Base-by-base conservation (phyloP, 2,113 vertebrate species). In the Zosterops hypoxanthus region DNA sequence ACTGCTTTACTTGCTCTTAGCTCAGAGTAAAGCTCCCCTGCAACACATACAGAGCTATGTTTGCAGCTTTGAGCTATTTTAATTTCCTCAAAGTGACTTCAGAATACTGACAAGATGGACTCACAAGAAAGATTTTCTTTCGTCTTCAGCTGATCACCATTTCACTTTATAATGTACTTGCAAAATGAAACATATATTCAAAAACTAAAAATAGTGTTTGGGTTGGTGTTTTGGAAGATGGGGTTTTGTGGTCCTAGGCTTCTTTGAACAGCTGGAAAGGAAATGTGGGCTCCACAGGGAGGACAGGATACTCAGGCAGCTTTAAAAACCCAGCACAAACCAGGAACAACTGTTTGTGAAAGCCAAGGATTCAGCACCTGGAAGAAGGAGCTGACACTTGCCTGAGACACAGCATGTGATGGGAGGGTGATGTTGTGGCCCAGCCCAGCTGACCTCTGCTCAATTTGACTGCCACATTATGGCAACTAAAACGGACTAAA, bases 321-420 rank as follows among this genome's bases (percentile, higher is more conserved):
- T 69, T 86, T 3, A 86, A 91, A 85, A 14, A 24, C 13, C 2
- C 76, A 71, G 61, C 68, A 60, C 49, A 85, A 79, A 71, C 7
- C 59, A 88, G 75, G 68, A 88, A 21, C 28, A 57, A 72, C 21
- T 63, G 25, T 49, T 79, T 12, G 5, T 55, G 52, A 57, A 46
- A 73, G 76, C 33, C 13, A 55, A 52, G 41, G 53, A 29, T 12
- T 33, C 23, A n/a, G 49, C 29, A 44, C 16, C 18, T 8, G 10
- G 46, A 71, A 34, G 49, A 55, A 56, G 53, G 41, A 83, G 55
- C 34, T 1, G 12, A 26, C 17, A 2, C 12, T 42, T 44, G 13
- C 33, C 31, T n/a, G 46, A 33, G 44, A 53, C 0, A 1, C 25
- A 39, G 44, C 1, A 0, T 20, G 44, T 12, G 11, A 15, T 13